phyloP scores from a whole-genome alignment of 2,888 invertebrate genomes.

The Temnothorax unifasciatus region DNA sequence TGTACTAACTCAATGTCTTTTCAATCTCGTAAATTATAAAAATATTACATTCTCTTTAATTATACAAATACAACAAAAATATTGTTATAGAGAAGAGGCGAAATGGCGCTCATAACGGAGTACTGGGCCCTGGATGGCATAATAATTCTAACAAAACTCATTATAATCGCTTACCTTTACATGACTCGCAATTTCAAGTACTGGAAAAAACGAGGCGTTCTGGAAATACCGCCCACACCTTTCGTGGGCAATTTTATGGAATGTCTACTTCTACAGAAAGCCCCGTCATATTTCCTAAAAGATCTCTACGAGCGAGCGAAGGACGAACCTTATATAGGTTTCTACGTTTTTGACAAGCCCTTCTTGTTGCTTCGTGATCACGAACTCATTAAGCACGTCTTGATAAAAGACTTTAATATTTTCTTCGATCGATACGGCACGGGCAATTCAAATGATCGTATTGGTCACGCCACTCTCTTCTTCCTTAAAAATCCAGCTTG shows the following conservation, averaged over 20 bases:
- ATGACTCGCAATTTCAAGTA: too few relatives aligned
- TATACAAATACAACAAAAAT: too few relatives aligned
- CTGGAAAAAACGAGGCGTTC: conserved; percentile 81
- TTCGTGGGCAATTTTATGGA: conserved; percentile 84
- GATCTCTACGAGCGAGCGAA: conserved; percentile 81
- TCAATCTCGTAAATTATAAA: too few relatives aligned
- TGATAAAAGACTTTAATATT: conserved; percentile 86
- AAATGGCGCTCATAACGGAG: too few relatives aligned
- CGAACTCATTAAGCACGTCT: conserved; percentile 85
- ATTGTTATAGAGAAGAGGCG: too few relatives aligned
- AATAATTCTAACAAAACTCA: too few relatives aligned
- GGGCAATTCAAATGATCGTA: conserved; percentile 82
- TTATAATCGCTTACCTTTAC: too few relatives aligned
- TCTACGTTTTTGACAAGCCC: conserved; percentile 84
- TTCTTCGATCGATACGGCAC: conserved; percentile 83
- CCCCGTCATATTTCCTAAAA: conserved; percentile 81
- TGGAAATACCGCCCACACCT: conserved; percentile 82
- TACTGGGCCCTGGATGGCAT: too few relatives aligned
- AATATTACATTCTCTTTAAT: too few relatives aligned
- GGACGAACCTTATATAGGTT: conserved; percentile 83
- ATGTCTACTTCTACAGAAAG: conserved; percentile 77
- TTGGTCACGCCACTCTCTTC: conserved; percentile 85
- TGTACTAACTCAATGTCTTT: too few relatives aligned
- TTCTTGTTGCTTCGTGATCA: conserved; percentile 85
- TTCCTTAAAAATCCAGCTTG: conserved; percentile 85